phyloP scores from a whole-genome alignment of 2,797 vertebrate species.

The Siniperca undulata region DNA sequence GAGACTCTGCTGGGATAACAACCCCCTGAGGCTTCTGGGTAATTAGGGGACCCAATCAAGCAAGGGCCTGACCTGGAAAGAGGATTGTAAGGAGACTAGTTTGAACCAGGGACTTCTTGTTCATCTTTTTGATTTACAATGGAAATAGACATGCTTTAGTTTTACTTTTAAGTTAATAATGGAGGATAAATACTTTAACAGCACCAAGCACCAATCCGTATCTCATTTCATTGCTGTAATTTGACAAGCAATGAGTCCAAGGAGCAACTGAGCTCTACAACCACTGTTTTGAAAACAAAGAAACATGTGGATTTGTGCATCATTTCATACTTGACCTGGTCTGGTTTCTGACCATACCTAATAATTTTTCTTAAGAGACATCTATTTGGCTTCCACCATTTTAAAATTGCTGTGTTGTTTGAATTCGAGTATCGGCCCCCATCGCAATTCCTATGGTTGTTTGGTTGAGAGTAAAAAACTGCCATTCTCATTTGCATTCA shows the following conservation, averaged over 20 bases:
- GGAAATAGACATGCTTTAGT: background rate
- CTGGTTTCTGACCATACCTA: slow-evolving; percentile 21
- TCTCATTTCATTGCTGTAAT: slow-evolving; percentile 15
- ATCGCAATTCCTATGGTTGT: slow-evolving; percentile 47
- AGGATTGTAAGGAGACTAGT: slow-evolving; percentile 28
- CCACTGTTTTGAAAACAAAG: slow-evolving; percentile 27
- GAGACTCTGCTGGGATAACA: slow-evolving; percentile 59
- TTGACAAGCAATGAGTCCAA: slow-evolving; percentile 23
- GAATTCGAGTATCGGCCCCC: slow-evolving; percentile 37
- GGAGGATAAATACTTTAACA: slow-evolving; percentile 20
- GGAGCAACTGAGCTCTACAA: slow-evolving; percentile 9
- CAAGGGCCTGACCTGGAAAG: slow-evolving; percentile 26
- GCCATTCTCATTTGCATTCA: slow-evolving; percentile 54
- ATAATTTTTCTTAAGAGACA: slow-evolving; percentile 27
- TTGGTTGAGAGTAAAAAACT: slow-evolving; percentile 47
- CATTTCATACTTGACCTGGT: slow-evolving; percentile 29
- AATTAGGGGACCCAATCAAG: slow-evolving; percentile 65
- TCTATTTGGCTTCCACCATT: slow-evolving; percentile 50
- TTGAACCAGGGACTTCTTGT: slow-evolving; percentile 31
- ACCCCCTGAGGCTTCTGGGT: slow-evolving; percentile 59
- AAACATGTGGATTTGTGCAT: slow-evolving; percentile 25
- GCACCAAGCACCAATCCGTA: background rate
- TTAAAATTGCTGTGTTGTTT: slow-evolving; percentile 60
- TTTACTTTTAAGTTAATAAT: slow-evolving; percentile 15
- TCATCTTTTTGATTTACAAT: slow-evolving; percentile 32